A percentile compares a stretch with the other conserved stretches of the same genome.
phyloP scores from a whole-genome alignment of 2,113 vertebrate species.

The Caracal caracal region DNA sequence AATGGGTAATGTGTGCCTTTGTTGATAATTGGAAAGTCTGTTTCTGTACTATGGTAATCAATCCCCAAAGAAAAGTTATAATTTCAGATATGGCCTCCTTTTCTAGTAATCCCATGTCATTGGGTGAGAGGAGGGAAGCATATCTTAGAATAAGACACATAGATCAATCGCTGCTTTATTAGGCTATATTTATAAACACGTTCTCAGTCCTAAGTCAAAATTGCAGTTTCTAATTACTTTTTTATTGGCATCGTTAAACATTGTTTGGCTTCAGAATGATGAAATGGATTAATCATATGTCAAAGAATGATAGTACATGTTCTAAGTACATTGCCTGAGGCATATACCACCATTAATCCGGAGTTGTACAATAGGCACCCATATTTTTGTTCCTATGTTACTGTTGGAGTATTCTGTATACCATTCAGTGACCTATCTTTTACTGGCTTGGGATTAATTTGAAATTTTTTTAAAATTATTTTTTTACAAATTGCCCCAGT shows the following conservation, averaged over 20 bases:
- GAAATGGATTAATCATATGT: conserved; percentile 17
- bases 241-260: conserved; percentile 33
- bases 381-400: not conserved
- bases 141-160: not conserved
- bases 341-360: conserved; percentile 4
- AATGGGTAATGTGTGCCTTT: not conserved
- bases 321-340: conserved; percentile 25
- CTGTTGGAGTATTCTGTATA: not conserved
- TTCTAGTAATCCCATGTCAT: not conserved
- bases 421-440: not conserved
- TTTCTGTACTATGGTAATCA: not conserved
- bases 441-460: not conserved
- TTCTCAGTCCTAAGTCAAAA: conserved; percentile 31
- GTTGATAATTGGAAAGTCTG: not conserved
- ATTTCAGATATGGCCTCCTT: not conserved
- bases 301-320: not conserved
- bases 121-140: not conserved
- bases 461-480: not conserved
- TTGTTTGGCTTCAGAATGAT: conserved; percentile 25
- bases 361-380: not conserved
- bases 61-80: not conserved
- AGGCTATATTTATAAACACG: not conserved
- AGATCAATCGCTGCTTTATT: not conserved
- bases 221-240: not conserved
- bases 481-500: not conserved